These are phyloP conservation scores for Pandion haliaetus DNA, from an alignment of 2,113 vertebrate species.

Conservation along the genomic window DNA sequence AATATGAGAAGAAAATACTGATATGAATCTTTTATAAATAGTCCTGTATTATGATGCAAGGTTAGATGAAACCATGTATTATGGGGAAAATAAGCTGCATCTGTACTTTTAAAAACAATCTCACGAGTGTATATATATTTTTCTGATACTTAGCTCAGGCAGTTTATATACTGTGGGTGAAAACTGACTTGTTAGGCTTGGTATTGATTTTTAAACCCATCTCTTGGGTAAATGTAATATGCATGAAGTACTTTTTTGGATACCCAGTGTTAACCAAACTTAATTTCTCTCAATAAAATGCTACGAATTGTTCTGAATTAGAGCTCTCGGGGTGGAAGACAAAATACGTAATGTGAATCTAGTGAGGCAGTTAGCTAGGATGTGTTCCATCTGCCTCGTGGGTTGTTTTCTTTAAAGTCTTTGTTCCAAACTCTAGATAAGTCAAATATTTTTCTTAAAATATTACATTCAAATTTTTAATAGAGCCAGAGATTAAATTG, in stretches of 20 bases:
- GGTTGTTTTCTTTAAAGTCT: background rate
- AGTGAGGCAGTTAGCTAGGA: background rate
- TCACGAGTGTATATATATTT: rapidly evolving
- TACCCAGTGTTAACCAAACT: background rate
- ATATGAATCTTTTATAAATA: background rate
- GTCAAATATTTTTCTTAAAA: slow-evolving; percentile 5
- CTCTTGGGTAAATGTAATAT: background rate
- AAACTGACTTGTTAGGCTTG: background rate
- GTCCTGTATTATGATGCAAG: background rate
- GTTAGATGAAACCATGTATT: background rate
- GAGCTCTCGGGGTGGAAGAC: background rate
- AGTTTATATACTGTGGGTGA: background rate
- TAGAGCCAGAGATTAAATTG: background rate
- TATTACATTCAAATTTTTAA: background rate
- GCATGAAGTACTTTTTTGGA: background rate
- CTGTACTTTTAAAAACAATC: background rate
- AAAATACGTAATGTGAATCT: rapidly evolving
- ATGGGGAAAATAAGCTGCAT: background rate
- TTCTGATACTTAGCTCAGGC: background rate
- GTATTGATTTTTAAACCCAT: background rate
- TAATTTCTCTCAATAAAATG: background rate
- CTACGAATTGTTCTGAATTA: background rate
- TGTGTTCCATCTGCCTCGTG: background rate
- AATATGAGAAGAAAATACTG: background rate
- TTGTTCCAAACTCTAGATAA: slow-evolving; percentile 6